phyloP scores from a whole-genome alignment of 2,888 invertebrate genomes.

The Andrena hattorfiana region DNA sequence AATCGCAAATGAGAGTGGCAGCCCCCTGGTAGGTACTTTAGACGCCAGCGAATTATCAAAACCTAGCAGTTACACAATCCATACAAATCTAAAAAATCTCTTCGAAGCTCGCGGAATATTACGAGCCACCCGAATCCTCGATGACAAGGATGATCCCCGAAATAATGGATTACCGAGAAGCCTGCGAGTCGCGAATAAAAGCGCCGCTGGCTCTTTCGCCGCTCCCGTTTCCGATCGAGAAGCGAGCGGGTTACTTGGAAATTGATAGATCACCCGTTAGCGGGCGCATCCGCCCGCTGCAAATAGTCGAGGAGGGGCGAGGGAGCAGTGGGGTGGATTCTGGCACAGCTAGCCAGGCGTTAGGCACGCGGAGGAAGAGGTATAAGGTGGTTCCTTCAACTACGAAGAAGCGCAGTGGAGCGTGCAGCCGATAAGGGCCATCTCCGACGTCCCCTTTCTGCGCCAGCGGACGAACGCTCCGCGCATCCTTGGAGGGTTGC shows the following conservation, averaged over 20 bases:
- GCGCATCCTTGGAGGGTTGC: conserved; percentile 44
- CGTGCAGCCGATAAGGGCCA: conserved; percentile 83
- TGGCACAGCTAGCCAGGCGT: conserved; percentile 46
- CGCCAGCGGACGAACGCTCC: conserved; percentile 15
- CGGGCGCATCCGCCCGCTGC: conserved; percentile 59
- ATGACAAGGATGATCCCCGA: conserved; percentile 30
- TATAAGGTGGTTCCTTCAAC: conserved; percentile 78
- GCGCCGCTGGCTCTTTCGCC: conserved; percentile 5
- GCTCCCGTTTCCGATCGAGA: conserved; percentile 60
- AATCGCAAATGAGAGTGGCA: no score
- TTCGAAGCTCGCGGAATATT: neutral
- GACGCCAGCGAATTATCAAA: neutral
- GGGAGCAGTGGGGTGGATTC: conserved; percentile 1
- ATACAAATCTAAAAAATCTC: neutral
- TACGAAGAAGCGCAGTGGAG: conserved; percentile 81
- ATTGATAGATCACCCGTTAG: conserved; percentile 78
- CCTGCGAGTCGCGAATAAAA: conserved; percentile 18
- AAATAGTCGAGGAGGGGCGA: conserved; percentile 66
- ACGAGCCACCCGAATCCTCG: neutral
- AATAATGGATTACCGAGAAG: conserved; percentile 37
- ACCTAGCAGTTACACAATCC: neutral
- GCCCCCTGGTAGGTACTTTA: no score
- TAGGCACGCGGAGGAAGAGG: conserved; percentile 66
- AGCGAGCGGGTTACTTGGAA: conserved; percentile 64
- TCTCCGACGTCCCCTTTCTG: conserved; percentile 65